Evolutionary conservation across 2,797 vertebrate genomes (phyloP).

Genomic region (Peromyscus eremicus): DNA sequence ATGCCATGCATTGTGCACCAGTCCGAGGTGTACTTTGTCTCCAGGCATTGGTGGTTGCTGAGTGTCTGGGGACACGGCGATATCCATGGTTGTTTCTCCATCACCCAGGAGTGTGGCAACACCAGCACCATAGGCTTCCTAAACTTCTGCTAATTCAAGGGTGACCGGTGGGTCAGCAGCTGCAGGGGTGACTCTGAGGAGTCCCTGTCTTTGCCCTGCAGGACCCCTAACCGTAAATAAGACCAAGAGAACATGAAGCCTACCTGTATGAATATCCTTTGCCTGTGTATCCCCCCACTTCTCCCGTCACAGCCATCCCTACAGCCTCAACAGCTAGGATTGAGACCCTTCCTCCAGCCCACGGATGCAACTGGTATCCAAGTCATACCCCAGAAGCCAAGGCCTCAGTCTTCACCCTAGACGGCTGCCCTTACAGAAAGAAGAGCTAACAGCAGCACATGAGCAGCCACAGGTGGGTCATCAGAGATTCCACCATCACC

Average conservation of each 20-base stretch:
- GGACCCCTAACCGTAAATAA: neutral
- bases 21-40: slow-evolving; percentile 57
- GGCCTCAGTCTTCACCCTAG: slow-evolving; percentile 40
- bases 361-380: slow-evolving; percentile 17
- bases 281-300: slow-evolving; percentile 72
- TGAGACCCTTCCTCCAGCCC: slow-evolving; percentile 62
- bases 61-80: slow-evolving; percentile 56
- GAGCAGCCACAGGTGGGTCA: neutral
- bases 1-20: slow-evolving; percentile 46
- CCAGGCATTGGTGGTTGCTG: neutral
- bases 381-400: slow-evolving; percentile 27
- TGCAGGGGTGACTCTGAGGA: slow-evolving; percentile 41
- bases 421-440: slow-evolving; percentile 62
- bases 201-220: slow-evolving; percentile 55
- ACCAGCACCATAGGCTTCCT: slow-evolving; percentile 64
- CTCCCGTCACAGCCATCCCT: slow-evolving; percentile 74
- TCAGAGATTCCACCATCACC: slow-evolving; percentile 70
- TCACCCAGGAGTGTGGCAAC: slow-evolving; percentile 39
- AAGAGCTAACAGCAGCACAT: slow-evolving; percentile 14
- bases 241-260: neutral
- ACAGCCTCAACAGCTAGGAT: slow-evolving; percentile 62
- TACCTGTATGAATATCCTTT: slow-evolving; percentile 78
- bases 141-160: slow-evolving; percentile 62
- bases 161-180: slow-evolving; percentile 52
- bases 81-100: slow-evolving; percentile 60